Evolutionary conservation across 37 sponge, comb jelly and placozoan genomes (phyloP), one percentile per base, ranked within the genome.

Genomic region (Bolinopsis microptera): DNA sequence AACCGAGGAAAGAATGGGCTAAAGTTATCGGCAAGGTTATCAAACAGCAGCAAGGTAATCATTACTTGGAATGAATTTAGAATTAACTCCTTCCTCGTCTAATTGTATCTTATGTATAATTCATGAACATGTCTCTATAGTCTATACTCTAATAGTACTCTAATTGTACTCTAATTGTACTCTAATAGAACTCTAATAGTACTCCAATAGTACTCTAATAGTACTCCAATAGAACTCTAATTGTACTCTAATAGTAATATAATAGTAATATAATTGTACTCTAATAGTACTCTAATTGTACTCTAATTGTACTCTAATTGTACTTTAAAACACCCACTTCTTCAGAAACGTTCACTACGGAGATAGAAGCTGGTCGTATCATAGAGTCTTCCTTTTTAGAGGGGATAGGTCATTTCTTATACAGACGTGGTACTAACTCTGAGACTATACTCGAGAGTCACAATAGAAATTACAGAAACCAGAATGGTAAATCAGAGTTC

Each of bases 21-120:
- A 72, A n/a, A 72, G 31, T 72, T 30, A 72, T 72, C 5, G 75
- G 75, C 3, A n/a, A 28, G 5, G 75, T 72, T 28, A 72, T 72
- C 31, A 30, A n/a, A n/a, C 75, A 72, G 75, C 75, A 72, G 75
- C 75, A 72, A 72, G 75, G 75, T 72, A 72, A n/a, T n/a, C n/a
- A n/a, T n/a, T n/a, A n/a, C n/a, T 67, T 67, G 68, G 13, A 67
- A 13, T 67, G 68, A 67, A 67, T 67, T 13, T 67, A 13, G 68
- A 13, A 67, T 67, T 67, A 67, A 67, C 18, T 67, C 21, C 68
- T 21, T 21, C 18, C 13, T 67, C 13, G 21, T 22, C 21, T 67
- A n/a, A n/a, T n/a, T n/a, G n/a, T n/a, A n/a, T n/a, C n/a, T n/a
- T n/a, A n/a, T n/a, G n/a, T n/a, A n/a, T n/a, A n/a, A n/a, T n/a